These are phyloP conservation scores for Callosobruchus maculatus DNA, from an alignment of 2,888 invertebrate species.

Conservation along the genomic window DNA sequence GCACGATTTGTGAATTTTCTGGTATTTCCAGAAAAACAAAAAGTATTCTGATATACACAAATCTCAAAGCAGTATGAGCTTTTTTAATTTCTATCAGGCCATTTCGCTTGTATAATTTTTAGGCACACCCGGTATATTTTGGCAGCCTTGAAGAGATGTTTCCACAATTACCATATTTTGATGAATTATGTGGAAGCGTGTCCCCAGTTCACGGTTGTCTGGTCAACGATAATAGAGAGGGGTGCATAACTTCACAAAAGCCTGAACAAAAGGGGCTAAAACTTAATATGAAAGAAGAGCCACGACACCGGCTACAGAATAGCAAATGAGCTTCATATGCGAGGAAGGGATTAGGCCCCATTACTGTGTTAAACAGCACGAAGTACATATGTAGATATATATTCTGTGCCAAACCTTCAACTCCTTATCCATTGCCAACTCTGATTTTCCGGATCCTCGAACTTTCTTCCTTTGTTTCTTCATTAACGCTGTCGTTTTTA, in stretches of 20 bases:
- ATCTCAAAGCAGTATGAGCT: too few species aligned
- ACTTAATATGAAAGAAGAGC: neutral
- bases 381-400: slow-evolving; percentile 3
- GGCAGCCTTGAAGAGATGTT: neutral
- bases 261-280: neutral
- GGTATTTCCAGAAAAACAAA: too few species aligned
- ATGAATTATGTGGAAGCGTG: neutral
- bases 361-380: neutral
- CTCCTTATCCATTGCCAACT: slow-evolving; percentile 85
- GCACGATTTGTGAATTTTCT: too few species aligned
- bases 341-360: neutral
- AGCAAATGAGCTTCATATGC: neutral
- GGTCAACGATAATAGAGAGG: neutral
- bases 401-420: slow-evolving; percentile 60
- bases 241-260: neutral
- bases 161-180: neutral
- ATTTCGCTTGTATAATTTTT: neutral
- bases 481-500: slow-evolving; percentile 86
- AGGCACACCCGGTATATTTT: neutral
- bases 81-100: neutral
- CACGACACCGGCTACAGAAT: neutral
- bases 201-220: neutral
- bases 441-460: slow-evolving; percentile 69
- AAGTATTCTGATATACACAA: too few species aligned
- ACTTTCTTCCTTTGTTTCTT: slow-evolving; percentile 89